Evolutionary conservation across 2,113 vertebrate species (phyloP), one percentile per base, ranked within the genome.

Genomic region (Dipodomys stephensi): DNA sequence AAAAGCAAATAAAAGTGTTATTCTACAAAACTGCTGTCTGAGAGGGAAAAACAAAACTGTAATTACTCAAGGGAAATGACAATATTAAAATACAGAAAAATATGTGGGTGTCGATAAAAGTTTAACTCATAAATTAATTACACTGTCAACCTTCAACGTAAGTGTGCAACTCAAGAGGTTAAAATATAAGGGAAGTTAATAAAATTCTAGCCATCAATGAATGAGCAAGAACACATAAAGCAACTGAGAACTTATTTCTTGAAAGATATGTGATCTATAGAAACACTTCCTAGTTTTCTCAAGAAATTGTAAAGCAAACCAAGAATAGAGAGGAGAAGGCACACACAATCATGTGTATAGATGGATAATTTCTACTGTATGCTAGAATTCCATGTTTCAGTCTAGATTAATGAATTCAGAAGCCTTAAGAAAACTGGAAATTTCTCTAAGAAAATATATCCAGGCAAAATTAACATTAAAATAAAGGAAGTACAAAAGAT

Each of bases 71-170:
- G 19, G 67, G 60, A 91, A 94, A 87, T 62, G n/a, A 78, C 25
- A 77, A 39, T 60, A 85, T 39, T 28, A 73, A 88, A 83, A 28
- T 78, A 74, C 53, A 49, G 32, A 4, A 60, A 92, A 83, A 94
- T 25, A 39, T 1, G 79, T 2, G 39, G 15, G n/a, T 28, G 2
- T 19, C 71, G 22, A 49, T 12, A 87, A 90, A n/a, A 6, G 1
- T 81, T 80, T 92, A 62, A 78, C 53, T 4, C 19, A 12, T 82
- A 1, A 93, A 88, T 74, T 32, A 69, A 72, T 81, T 28, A 49
- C 15, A 46, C 53, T 53, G 2, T 2, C 12, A 49, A 77, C 95
- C 94, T 73, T 85, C 44, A 78, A 67, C 0, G 20, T 77, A 83
- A 78, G 7, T 39, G 44, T 57, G 10, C 7, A 80, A 64, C n/a